Conservation (phyloP, 2,797 vertebrate genomes). For the Ciconia nigra region DNA sequence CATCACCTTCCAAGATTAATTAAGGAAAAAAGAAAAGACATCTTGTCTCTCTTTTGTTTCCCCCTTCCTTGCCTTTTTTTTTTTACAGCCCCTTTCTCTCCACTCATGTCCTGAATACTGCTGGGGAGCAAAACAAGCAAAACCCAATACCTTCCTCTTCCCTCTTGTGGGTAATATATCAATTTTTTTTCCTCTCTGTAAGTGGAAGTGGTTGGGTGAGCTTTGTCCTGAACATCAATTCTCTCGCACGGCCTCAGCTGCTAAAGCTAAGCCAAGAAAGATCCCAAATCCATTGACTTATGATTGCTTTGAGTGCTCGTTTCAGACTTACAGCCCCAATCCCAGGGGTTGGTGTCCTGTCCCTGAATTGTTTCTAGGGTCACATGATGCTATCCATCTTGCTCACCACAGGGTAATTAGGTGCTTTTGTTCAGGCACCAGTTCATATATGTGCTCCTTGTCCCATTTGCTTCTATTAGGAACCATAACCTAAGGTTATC, state of each 20-base stretch:
- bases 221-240: slow-evolving; percentile 4
- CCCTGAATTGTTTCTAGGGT: not conserved
- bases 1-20: slow-evolving; percentile 70
- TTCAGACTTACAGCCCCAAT: not conserved
- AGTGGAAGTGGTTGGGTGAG: not conserved
- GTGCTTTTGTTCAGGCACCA: not conserved
- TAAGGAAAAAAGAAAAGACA: slow-evolving; percentile 54
- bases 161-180: not conserved
- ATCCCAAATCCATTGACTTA: not conserved
- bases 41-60: slow-evolving; percentile 48
- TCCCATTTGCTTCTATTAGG: not conserved
- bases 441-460: not conserved
- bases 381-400: fast-evolving
- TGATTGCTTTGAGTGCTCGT: not conserved
- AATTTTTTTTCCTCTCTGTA: not conserved
- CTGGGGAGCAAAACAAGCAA: slow-evolving; percentile 1
- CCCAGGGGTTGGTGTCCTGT: not conserved
- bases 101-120: not conserved
- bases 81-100: not conserved
- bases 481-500: not conserved
- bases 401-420: fast-evolving
- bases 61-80: not conserved
- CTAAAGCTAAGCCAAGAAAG: not conserved
- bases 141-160: not conserved
- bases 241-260: not conserved